These are phyloP conservation scores for Plestiodon gilberti DNA, from an alignment of 2,113 vertebrate genomes.

Conservation along the genomic window DNA sequence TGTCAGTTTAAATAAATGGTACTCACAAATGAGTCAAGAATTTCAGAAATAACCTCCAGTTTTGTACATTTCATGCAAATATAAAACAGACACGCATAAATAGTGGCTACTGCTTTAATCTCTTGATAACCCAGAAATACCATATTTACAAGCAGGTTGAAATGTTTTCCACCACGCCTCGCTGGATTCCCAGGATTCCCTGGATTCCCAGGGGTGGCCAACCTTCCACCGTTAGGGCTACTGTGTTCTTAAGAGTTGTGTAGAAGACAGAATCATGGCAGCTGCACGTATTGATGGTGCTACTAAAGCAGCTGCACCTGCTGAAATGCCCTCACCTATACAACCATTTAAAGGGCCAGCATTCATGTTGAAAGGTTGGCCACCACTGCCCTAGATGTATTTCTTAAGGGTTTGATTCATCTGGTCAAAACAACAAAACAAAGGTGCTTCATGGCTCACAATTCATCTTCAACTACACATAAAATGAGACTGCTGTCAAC, in stretches of 20 bases:
- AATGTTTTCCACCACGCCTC: conserved; percentile 34
- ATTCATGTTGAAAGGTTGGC: no score
- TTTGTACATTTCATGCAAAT: conserved; percentile 13
- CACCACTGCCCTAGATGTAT: not conserved
- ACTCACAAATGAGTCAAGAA: conserved; percentile 28
- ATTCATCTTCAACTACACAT: conserved; percentile 55
- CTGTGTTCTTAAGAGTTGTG: no score
- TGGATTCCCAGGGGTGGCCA: no score
- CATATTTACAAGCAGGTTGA: conserved; percentile 50
- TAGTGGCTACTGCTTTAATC: conserved; percentile 53
- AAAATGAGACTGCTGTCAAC: conserved; percentile 54
- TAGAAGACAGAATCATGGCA: no score
- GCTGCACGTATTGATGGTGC: no score
- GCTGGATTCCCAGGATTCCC: no score
- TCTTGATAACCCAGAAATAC: conserved; percentile 51
- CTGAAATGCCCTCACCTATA: no score
- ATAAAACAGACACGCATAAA: conserved; percentile 29
- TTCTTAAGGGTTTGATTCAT: conserved; percentile 43
- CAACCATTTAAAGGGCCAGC: no score
- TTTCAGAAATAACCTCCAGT: conserved; percentile 17
- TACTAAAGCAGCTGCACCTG: no score
- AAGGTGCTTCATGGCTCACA: conserved; percentile 29
- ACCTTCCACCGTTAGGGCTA: no score
- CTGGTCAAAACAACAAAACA: not conserved
- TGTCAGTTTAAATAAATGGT: conserved; percentile 4